phyloP scores from a whole-genome alignment of 2,888 invertebrate species.

The Luffia ferchaultella region DNA sequence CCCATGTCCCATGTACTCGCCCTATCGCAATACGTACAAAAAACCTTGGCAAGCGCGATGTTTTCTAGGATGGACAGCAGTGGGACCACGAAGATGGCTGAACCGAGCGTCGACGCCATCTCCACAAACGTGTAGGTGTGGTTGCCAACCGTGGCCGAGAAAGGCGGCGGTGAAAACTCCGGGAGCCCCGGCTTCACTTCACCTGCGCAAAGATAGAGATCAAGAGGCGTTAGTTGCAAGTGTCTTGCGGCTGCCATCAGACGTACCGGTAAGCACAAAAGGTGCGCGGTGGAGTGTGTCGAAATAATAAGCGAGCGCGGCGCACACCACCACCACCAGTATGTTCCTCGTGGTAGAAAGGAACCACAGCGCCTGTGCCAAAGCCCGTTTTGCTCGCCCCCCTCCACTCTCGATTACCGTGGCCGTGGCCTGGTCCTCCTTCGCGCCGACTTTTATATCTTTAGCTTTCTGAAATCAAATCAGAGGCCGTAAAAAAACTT shows the following conservation, averaged over 20 bases:
- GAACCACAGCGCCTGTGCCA: constrained; percentile 72
- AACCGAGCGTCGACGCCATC: constrained; percentile 83
- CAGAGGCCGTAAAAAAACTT: no score
- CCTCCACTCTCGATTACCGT: constrained; percentile 19
- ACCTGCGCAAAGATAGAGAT: constrained; percentile 51
- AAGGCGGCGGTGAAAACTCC: constrained; percentile 69
- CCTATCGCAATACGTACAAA: constrained; percentile 63
- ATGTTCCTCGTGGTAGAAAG: constrained; percentile 80
- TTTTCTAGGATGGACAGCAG: constrained; percentile 91
- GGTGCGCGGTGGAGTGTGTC: constrained; percentile 67
- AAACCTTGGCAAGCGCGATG: constrained; percentile 95
- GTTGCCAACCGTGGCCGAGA: constrained; percentile 71
- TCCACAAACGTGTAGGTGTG: constrained; percentile 71
- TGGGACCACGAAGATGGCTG: constrained; percentile 87
- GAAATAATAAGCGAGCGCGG: constrained; percentile 71
- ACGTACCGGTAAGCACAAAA: constrained; percentile 70
- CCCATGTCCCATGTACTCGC: no score
- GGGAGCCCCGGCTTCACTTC: constrained; percentile 77
- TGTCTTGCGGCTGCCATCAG: no score
- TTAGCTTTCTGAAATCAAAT: constrained; percentile 72
- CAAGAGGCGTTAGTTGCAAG: background rate
- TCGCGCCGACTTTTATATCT: constrained; percentile 58
- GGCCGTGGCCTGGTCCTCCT: constrained; percentile 34
- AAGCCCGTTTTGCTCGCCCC: constrained; percentile 29
- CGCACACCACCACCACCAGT: constrained; percentile 75